phyloP scores from a whole-genome alignment of 2,888 invertebrate genomes.

The Drosophila neotestacea region DNA sequence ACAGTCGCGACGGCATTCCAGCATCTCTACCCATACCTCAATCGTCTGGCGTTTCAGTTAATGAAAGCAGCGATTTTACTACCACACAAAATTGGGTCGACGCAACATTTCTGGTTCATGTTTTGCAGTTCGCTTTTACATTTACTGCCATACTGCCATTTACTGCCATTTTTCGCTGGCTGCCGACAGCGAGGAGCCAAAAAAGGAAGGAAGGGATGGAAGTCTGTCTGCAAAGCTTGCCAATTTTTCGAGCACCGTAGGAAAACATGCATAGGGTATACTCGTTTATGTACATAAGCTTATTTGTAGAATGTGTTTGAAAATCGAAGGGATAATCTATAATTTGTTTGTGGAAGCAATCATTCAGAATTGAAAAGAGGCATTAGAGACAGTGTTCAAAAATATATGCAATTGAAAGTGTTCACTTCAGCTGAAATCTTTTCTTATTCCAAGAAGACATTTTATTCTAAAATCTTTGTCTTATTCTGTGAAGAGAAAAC shows the following conservation, averaged over 20 bases:
- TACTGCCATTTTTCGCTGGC: slow-evolving; percentile 40
- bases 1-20: slow-evolving; percentile 49
- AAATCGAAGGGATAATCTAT: slow-evolving; percentile 1
- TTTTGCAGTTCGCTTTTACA: slow-evolving; percentile 63
- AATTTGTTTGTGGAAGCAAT: slow-evolving; percentile 6
- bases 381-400: background rate
- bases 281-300: background rate
- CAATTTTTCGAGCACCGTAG: slow-evolving; percentile 32
- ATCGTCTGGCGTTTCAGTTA: slow-evolving; percentile 72
- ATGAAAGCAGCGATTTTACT: slow-evolving; percentile 73
- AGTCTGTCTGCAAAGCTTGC: slow-evolving; percentile 57
- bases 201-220: slow-evolving; percentile 1
- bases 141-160: slow-evolving; percentile 60
- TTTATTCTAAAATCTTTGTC: too few relatives aligned
- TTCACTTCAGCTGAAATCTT: background rate
- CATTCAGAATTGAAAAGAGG: background rate
- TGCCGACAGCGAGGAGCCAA: slow-evolving; percentile 56
- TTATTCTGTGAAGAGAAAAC: too few relatives aligned
- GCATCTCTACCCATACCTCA: background rate
- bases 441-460: too few relatives aligned
- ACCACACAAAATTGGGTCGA: slow-evolving; percentile 71
- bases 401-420: background rate
- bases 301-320: background rate
- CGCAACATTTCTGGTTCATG: slow-evolving; percentile 36
- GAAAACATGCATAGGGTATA: slow-evolving; percentile 1